Evolutionary conservation across 1,140 invertebrate species (phyloP).

Genomic region (Holotrichia oblita): DNA sequence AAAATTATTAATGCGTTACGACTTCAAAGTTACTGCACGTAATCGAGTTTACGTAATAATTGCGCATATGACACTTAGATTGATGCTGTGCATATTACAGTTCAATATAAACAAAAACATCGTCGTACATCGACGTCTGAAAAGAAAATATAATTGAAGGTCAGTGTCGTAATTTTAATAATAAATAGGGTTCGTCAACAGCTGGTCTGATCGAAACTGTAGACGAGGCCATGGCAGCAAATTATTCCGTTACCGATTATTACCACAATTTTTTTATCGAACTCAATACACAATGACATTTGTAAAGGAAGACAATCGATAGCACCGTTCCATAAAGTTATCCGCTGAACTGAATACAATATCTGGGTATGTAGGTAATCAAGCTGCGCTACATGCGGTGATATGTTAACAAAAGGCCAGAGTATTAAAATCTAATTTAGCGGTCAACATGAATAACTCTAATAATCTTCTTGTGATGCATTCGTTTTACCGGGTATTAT

Average conservation of each 20-base stretch:
- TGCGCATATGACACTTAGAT: background rate
- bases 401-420: no score
- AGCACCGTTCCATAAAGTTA: background rate
- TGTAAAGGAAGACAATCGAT: slow-evolving; percentile 1
- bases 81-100: background rate
- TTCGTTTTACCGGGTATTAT: no score
- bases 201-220: slow-evolving; percentile 20
- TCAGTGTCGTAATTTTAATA: slow-evolving; percentile 35
- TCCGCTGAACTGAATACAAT: no score
- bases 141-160: slow-evolving; percentile 31
- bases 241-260: slow-evolving; percentile 18
- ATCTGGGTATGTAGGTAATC: no score
- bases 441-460: no score
- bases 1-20: no score
- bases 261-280: slow-evolving; percentile 1
- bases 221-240: background rate
- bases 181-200: slow-evolving; percentile 27
- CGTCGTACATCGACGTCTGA: slow-evolving; percentile 27
- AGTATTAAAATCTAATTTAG: no score
- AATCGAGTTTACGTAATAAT: no score
- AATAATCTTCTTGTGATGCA: no score
- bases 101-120: slow-evolving; percentile 16
- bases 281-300: slow-evolving; percentile 17
- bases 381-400: no score
- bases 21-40: no score